Evolutionary conservation across 1,140 invertebrate genomes (phyloP).

Genomic region (Gryllus bimaculatus): DNA sequence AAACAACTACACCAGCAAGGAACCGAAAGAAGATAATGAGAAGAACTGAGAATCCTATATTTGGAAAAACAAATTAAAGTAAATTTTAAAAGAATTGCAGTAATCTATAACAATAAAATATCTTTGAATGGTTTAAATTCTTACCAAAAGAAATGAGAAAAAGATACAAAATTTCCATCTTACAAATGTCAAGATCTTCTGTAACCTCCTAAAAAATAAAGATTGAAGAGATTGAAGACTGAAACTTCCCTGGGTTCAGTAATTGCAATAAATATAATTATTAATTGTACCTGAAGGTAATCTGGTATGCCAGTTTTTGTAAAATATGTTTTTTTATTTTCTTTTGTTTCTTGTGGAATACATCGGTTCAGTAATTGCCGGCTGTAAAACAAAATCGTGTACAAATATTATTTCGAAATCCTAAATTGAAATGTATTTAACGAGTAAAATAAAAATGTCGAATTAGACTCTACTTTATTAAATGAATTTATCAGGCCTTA

Average conservation of each 20-base stretch:
- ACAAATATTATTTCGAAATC: too few relatives aligned
- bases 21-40: constrained; percentile 52
- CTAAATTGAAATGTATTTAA: too few relatives aligned
- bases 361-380: not conserved
- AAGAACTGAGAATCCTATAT: constrained; percentile 45
- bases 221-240: not conserved
- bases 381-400: not conserved
- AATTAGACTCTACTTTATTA: too few relatives aligned
- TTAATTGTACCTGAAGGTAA: not conserved
- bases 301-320: not conserved
- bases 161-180: constrained; percentile 50
- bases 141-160: constrained; percentile 51
- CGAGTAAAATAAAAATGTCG: too few relatives aligned
- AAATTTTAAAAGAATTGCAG: not conserved
- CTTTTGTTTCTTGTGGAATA: not conserved
- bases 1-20: constrained; percentile 54
- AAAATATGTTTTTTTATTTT: not conserved
- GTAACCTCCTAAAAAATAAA: constrained; percentile 47
- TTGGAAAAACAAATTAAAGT: not conserved
- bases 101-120: not conserved
- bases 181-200: constrained; percentile 50
- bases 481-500: too few relatives aligned
- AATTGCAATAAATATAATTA: not conserved
- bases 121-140: constrained; percentile 20
- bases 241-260: not conserved